These are phyloP conservation scores for Nudaria mundana DNA, from an alignment of 2,888 invertebrate species.

Conservation along the genomic window DNA sequence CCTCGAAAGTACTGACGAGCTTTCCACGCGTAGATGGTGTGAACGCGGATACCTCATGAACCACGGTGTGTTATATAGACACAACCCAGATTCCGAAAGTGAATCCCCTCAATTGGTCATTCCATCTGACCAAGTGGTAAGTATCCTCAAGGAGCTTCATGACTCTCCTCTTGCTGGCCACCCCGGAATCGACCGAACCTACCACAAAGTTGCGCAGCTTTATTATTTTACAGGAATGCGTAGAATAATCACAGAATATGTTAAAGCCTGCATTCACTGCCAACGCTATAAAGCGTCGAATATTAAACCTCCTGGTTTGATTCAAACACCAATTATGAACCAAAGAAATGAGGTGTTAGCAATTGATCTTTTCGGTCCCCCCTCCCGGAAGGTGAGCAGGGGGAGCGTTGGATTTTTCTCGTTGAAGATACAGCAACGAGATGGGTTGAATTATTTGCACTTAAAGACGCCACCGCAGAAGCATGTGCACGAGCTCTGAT, in stretches of 20 bases:
- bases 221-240: slow-evolving; percentile 5
- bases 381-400: neutral
- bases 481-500: neutral
- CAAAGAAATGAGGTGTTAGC: slow-evolving; percentile 38
- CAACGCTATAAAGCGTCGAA: slow-evolving; percentile 42
- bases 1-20: neutral
- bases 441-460: slow-evolving; percentile 28
- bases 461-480: slow-evolving; percentile 1
- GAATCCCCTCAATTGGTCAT: neutral
- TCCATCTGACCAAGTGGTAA: neutral
- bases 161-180: neutral
- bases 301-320: slow-evolving; percentile 39
- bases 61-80: neutral
- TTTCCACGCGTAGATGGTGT: neutral
- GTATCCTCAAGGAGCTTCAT: neutral
- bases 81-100: neutral
- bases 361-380: slow-evolving; percentile 25
- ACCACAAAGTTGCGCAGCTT: neutral
- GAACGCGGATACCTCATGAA: neutral
- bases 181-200: neutral
- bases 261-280: slow-evolving; percentile 34
- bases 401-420: slow-evolving; percentile 4
- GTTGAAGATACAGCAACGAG: slow-evolving; percentile 17
- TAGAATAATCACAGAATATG: slow-evolving; percentile 12
- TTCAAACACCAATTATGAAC: slow-evolving; percentile 28